Base-by-base conservation (phyloP, 2,888 invertebrate genomes). In the Bugula neritina region DNA sequence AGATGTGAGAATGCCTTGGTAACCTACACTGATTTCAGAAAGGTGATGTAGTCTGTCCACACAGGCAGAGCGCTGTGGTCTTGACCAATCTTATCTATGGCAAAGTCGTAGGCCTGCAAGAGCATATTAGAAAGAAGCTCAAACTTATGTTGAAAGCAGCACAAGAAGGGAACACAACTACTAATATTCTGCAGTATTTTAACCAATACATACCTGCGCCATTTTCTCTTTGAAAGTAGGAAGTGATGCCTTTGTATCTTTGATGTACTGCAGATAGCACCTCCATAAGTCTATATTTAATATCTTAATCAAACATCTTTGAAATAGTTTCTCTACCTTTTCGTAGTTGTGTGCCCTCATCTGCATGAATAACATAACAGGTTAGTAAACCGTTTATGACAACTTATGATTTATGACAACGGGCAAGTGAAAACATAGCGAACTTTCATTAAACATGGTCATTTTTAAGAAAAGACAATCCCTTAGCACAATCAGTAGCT, bases 261-360 rank as follows among this genome's bases (percentile, higher is more conserved):
- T 94, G 52, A 99, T 96, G 85, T 99, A 99, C 78, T 91, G 91
- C 74, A 99, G 89, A 86, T 99, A 99, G 72, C 96, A 88, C 83
- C 97, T 92, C 99, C 99, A 99, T 75, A 99, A 87, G 84, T 99
- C 99, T 76, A 99, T 98, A 86, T 98, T 97, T 74, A 99, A 89
- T 77, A 99, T 97, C 89, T 96, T 96, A 87, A 97, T 94, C 73
- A 99, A 89, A 85, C 97, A 98, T 77, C 97, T 88, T 88, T 95
- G 94, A 87, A 99, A 99, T 77, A 99, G 88, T 91, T 97, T 96
- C 89, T 99, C 99, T 58, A 99, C 99, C 84, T 92, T 92, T 86
- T 99, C 99, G 88, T 92, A 98, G 87, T 96, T 94, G 85, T 95
- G 89, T 77, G 92, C 90, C 85, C 96, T 96, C 90, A 99, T 93